Percentiles rank a stretch among this genome's conserved stretches.
phyloP scores from a whole-genome alignment of 1,140 invertebrate species.

The Scaptomyza graminum region DNA sequence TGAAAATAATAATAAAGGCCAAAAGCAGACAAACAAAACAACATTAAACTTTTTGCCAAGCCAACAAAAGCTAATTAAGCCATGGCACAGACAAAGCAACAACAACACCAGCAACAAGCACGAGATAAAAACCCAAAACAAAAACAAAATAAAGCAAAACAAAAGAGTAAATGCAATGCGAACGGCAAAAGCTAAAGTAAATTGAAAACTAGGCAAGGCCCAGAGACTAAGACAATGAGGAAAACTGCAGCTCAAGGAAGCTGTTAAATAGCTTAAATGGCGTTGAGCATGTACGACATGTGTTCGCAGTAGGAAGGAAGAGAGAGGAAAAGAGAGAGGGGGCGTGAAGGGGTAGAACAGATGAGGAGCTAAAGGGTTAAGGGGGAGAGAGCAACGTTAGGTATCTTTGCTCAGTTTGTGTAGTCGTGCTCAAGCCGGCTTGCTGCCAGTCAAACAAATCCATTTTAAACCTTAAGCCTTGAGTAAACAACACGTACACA shows the following conservation, averaged over 20 bases:
- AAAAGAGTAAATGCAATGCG: slow-evolving; percentile 35
- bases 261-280: slow-evolving; percentile 71
- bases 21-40: slow-evolving; percentile 34
- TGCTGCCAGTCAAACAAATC: slow-evolving; percentile 73
- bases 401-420: slow-evolving; percentile 33
- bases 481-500: slow-evolving; percentile 64
- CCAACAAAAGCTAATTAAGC: slow-evolving; percentile 70
- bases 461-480: slow-evolving; percentile 71
- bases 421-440: slow-evolving; percentile 65
- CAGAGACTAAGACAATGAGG: slow-evolving; percentile 12
- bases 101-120: slow-evolving; percentile 2
- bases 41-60: slow-evolving; percentile 43
- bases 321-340: not conserved
- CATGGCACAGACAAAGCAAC: slow-evolving; percentile 46
- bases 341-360: not conserved
- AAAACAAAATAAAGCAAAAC: too few relatives aligned
- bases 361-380: too few relatives aligned
- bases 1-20: slow-evolving; percentile 64
- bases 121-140: not conserved
- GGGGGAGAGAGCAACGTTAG: not conserved
- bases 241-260: slow-evolving; percentile 63
- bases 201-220: slow-evolving; percentile 58
- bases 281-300: slow-evolving; percentile 64
- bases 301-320: slow-evolving; percentile 37
- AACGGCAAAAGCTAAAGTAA: slow-evolving; percentile 45